Base-by-base conservation (phyloP, 2,113 vertebrate genomes). In the Promerops cafer region DNA sequence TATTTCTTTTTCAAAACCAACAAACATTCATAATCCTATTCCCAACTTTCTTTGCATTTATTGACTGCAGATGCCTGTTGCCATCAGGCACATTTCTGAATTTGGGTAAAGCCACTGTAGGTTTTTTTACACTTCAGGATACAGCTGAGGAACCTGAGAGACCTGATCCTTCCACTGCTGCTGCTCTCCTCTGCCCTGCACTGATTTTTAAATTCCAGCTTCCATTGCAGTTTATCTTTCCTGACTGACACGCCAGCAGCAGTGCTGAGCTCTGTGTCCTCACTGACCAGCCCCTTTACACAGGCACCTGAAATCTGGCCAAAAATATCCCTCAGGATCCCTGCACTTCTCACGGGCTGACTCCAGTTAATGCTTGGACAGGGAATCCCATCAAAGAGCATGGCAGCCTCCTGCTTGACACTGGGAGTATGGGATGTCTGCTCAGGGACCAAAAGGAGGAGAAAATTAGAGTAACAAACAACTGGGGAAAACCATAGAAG, bases 111-210 rank as follows among this genome's bases (percentile, higher is more conserved):
- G 28, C 18, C 37, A 47, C 21, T 10, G 6, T 9, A 52, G 42
- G 2, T 9, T 74, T 80, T 80, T 65, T 69, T 2, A 40, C 2
- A 2, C 26, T 17, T 24, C 1, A 8, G 75, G 27, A 70, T 18
- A 30, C 8, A 65, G 39, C 17, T 16, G 1, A 5, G 8, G 37
- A 86, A 44, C 22, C 40, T 2, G 14, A 75, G 45, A 0, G 0
- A 60, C 11, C 19, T 10, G 2, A 12, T 4, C 6, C 31, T 60
- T 50, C n/a, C 15, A 21, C 35, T 15, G 8, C 18, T 8, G 12
- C 44, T 30, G 42, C 15, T 61, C 9, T 54, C 13, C 18, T 21
- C 14, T 30, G 39, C 12, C 15, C 35, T n/a, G n/a, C 30, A 26
- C 21, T 4, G 5, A 16, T 27, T 39, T 87, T 83, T 13, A 49